Evolutionary conservation across 2,888 invertebrate species (phyloP).

Genomic region (Drosophila mettleri): DNA sequence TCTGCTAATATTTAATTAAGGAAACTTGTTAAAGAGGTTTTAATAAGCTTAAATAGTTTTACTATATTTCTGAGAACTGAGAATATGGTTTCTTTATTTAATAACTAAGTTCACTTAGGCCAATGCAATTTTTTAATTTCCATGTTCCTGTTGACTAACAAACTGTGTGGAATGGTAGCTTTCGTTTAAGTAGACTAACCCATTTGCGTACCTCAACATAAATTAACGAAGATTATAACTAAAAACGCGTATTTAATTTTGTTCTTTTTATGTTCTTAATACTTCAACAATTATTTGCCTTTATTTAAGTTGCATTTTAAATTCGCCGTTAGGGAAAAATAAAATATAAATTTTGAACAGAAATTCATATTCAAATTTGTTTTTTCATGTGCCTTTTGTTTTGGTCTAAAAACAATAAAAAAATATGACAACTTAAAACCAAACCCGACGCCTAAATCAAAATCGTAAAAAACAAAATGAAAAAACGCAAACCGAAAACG

Average conservation of each 20-base stretch:
- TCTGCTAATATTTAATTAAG: background rate
- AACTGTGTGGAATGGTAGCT: constrained; percentile 26
- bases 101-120: constrained; percentile 38
- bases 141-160: constrained; percentile 26
- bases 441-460: constrained; percentile 34
- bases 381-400: constrained; percentile 72
- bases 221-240: constrained; percentile 28
- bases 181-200: constrained; percentile 52
- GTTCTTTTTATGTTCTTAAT: constrained; percentile 9
- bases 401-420: constrained; percentile 57
- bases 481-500: constrained; percentile 60
- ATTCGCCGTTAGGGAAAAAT: constrained; percentile 41
- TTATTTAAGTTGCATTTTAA: constrained; percentile 47
- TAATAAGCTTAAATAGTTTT: background rate
- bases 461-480: constrained; percentile 31
- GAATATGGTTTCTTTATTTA: background rate
- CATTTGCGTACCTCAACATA: constrained; percentile 33
- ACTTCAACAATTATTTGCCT: constrained; percentile 21
- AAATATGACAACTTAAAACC: constrained; percentile 44
- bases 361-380: constrained; percentile 60
- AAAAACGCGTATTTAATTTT: constrained; percentile 23
- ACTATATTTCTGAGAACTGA: background rate
- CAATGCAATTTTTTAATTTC: background rate
- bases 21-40: background rate
- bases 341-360: constrained; percentile 48